Conservation (phyloP, 2,113 vertebrate genomes). For the Ctenomys sociabilis region DNA sequence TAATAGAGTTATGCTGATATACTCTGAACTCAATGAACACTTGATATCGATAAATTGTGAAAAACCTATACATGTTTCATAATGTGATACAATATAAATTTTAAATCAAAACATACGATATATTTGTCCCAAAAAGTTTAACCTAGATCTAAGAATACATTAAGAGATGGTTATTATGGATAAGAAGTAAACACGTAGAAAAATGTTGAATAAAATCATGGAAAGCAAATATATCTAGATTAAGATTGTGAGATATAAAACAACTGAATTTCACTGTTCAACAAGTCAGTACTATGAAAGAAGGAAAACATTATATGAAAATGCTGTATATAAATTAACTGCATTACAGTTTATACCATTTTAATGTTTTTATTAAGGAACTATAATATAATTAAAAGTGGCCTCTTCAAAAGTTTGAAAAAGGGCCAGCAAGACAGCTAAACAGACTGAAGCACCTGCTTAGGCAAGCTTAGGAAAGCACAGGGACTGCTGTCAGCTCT, state of each 20-base stretch:
- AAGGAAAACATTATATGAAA: not conserved
- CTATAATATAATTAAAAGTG: too few species aligned
- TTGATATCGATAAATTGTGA: not conserved
- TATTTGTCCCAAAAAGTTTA: not conserved
- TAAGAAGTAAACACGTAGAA: not conserved
- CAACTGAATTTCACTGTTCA: not conserved
- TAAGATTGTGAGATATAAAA: not conserved
- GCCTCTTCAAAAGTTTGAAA: too few species aligned
- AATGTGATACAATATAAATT: not conserved
- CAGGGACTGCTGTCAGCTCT: too few species aligned
- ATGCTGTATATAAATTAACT: too few species aligned
- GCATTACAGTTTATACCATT: too few species aligned
- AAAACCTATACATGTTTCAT: not conserved
- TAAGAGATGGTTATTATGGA: not conserved
- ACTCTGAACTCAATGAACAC: not conserved
- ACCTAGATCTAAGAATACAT: not conserved
- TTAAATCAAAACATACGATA: not conserved
- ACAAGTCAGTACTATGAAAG: not conserved
- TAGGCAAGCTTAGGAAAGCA: too few species aligned
- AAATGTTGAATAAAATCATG: not conserved
- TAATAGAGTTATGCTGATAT: constrained; percentile 9
- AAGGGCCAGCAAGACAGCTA: too few species aligned
- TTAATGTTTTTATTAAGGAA: too few species aligned
- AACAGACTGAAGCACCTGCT: too few species aligned
- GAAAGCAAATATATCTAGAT: not conserved